phyloP scores from a whole-genome alignment of 2,888 invertebrate species.

The Folsomia manolachei region DNA sequence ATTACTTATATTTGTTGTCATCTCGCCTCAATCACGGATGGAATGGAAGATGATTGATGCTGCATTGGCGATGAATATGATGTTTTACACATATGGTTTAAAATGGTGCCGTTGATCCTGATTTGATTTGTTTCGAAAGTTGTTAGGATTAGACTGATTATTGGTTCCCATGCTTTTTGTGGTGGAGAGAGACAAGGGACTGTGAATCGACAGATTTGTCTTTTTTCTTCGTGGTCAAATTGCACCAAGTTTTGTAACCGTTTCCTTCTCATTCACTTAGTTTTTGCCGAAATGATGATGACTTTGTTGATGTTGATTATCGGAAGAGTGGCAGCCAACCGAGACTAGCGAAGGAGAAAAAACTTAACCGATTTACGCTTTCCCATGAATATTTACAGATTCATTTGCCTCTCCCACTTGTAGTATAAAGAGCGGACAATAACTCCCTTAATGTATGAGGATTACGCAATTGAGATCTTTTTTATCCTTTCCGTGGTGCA shows the following conservation, averaged over 20 bases:
- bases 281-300: conserved; percentile 7
- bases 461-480: too few relatives aligned
- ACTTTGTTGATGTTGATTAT: conserved; percentile 9
- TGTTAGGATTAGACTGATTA: conserved; percentile 8
- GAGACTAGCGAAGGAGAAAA: background rate
- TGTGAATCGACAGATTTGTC: background rate
- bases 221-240: conserved; percentile 7
- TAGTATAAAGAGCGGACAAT: background rate
- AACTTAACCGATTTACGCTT: background rate
- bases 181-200: background rate
- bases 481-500: too few relatives aligned
- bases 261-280: background rate
- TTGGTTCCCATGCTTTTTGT: conserved; percentile 9
- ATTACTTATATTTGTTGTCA: too few relatives aligned
- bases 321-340: conserved; percentile 1
- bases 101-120: conserved; percentile 4
- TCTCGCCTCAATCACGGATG: background rate
- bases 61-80: background rate
- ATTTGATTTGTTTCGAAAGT: conserved; percentile 4
- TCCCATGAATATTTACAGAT: conserved; percentile 10
- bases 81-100: too few relatives aligned
- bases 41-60: too few relatives aligned
- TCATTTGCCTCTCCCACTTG: background rate
- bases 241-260: background rate
- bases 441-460: too few relatives aligned